Evolutionary conservation across 1,140 invertebrate species (phyloP), one percentile per base, ranked within the genome.

Genomic region (Sinella curviseta): DNA sequence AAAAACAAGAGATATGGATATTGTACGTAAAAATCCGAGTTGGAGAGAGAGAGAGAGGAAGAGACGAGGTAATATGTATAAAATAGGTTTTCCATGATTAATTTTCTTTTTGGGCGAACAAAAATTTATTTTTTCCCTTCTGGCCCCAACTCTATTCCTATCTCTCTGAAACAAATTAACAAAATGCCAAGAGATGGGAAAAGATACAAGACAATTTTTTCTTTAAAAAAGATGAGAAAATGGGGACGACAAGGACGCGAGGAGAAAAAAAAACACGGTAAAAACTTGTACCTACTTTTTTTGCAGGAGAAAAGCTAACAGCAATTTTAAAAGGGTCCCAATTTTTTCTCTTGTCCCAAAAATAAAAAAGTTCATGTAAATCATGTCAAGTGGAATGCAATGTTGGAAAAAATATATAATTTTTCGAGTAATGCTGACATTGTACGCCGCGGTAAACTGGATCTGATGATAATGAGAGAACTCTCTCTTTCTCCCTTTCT

Each of bases 41-140:
- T 48, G 39, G 39, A 48, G 39, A 48, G 39, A 48, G 39, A 4
- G 39, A 60, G 24, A 60, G 14, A 60, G 57, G 31, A 30, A 70
- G 2, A 33, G 4, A 70, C 65, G 24, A 70, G 65, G 65, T 8
- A 70, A 70, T 17, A 60, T n/a, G n/a, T n/a, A 60, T 60, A 33
- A 70, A 70, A 70, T 31, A 24, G 65, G 65, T 70, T 70, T 70
- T 70, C 55, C 65, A 70, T 70, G 65, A 70, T 70, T 70, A 70
- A 70, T 70, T 33, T 70, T 70, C 65, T 70, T n/a, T n/a, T 70
- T 70, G 30, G 65, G 65, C 65, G 65, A 70, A 70, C 31, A 70
- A 48, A 48, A 48, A 48, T 48, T 48, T 48, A 30, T 70, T 70
- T 70, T 70, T 70, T 70, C 65, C 65, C 65, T 70, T 70, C 65